A percentile compares a stretch with the other conserved stretches of the same genome.
These are phyloP conservation scores for Aphyosemion australe DNA, from an alignment of 2,113 vertebrate species.

Conservation along the genomic window DNA sequence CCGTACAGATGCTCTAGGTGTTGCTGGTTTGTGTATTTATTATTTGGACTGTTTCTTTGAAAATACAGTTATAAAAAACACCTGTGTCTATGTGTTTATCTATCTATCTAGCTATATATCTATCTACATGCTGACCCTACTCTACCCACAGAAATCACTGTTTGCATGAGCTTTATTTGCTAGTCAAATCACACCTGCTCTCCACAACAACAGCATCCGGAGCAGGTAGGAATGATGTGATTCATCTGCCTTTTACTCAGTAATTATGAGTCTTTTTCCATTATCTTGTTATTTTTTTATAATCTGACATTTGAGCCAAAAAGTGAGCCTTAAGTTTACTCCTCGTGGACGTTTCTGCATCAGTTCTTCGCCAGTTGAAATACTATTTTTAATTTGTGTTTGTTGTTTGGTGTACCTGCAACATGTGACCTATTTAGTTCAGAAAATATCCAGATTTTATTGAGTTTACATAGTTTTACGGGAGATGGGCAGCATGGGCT, in stretches of 20 bases:
- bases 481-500: not conserved
- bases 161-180: conserved; percentile 63
- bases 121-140: conserved; percentile 1
- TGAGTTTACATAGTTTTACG: not conserved
- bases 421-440: no score
- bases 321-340: not conserved
- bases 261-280: not conserved
- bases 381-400: not conserved
- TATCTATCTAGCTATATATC: not conserved
- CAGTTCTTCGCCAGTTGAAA: not conserved
- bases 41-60: conserved; percentile 48
- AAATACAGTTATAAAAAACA: conserved; percentile 40
- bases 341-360: no score
- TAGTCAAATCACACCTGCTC: conserved; percentile 66
- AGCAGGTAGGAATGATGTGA: conserved; percentile 13
- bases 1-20: conserved; percentile 12
- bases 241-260: not conserved
- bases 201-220: conserved; percentile 57
- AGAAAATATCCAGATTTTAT: no score
- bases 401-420: not conserved
- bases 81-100: not conserved
- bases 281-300: no score
- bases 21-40: conserved; percentile 55
- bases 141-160: conserved; percentile 8
- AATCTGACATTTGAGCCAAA: not conserved